Evolutionary conservation across 2,888 invertebrate genomes (phyloP).

Genomic region (Pocota personata): DNA sequence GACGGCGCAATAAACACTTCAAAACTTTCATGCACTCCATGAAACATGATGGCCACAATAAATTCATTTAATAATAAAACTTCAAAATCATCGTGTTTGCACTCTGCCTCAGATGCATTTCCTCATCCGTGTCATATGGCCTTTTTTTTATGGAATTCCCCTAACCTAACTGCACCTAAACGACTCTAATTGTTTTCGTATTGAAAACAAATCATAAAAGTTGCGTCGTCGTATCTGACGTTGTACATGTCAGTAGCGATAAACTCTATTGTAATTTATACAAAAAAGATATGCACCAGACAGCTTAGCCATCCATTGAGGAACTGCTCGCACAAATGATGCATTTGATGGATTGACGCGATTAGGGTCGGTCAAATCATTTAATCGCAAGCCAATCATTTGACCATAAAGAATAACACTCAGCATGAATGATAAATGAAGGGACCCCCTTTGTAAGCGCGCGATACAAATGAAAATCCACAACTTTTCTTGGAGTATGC

Average conservation of each 20-base stretch:
- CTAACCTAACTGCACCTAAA: neutral
- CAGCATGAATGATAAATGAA: conserved; percentile 33
- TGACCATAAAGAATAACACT: conserved; percentile 29
- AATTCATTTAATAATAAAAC: neutral
- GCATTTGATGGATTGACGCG: conserved; percentile 47
- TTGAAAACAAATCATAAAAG: conserved; percentile 16
- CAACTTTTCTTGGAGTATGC: conserved; percentile 14
- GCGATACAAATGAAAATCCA: neutral
- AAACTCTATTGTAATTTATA: conserved; percentile 10
- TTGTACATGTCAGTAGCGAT: conserved; percentile 11
- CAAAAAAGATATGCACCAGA: neutral
- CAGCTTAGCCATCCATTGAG: conserved; percentile 10
- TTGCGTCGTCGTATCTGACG: neutral
- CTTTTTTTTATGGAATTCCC: neutral
- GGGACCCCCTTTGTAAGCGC: conserved; percentile 39
- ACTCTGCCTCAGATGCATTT: conserved; percentile 1
- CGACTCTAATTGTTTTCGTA: neutral
- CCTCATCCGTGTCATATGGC: neutral
- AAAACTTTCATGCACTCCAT: neutral
- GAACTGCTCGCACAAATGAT: conserved; percentile 31
- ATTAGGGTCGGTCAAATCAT: conserved; percentile 45
- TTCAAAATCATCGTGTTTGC: neutral
- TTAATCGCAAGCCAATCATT: conserved; percentile 50
- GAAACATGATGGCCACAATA: neutral
- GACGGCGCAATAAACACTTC: neutral